Evolutionary conservation across 2,797 vertebrate species (phyloP), one percentile per base, ranked within the genome.

Genomic region (Adelosebastes latens): DNA sequence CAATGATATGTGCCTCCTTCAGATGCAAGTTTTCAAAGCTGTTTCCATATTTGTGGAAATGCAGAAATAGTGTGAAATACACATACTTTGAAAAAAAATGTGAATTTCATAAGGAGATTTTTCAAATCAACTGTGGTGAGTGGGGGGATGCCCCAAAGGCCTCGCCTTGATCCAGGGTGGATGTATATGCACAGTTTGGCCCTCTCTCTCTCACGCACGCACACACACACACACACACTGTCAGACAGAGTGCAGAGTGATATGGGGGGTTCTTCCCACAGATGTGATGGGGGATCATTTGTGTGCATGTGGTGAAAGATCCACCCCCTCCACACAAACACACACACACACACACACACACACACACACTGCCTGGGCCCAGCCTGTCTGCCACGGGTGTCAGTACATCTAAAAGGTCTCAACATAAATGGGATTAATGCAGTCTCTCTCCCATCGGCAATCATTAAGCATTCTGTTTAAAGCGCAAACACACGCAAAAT

Each of bases 391-490:
- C 94, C 93, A 95, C 24, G 94, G 94, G 94, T 95, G 93, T 95
- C 95, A 95, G 91, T 92, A 93, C 92, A 95, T 95, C 92, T 95
- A 92, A 96, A 94, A 95, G 94, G 95, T 96, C 96, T 96, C 88
- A 89, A 93, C 93, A 95, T 95, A 96, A 96, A 95, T 93, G 90
- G 94, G 94, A 96, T 96, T 96, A 96, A 96, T 95, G 93, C 94
- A 92, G 91, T 92, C 92, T 93, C 91, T 93, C 91, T 92, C 95
- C 96, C 93, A 90, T 94, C 88, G 95, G 96, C 95, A 86, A 94
- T 96, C 95, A 96, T 96, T 96, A 96, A 88, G 89, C 90, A 96
- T 96, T 96, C 96, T 94, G 95, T 96, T 96, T 96, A 95, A 95
- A 95, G 91, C 90, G 72, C 93, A 94, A 94, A 92, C 91, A 93